Conservation (phyloP, 37 sponge, comb jelly and placozoan species). For the Petrosia ficiformis region DNA sequence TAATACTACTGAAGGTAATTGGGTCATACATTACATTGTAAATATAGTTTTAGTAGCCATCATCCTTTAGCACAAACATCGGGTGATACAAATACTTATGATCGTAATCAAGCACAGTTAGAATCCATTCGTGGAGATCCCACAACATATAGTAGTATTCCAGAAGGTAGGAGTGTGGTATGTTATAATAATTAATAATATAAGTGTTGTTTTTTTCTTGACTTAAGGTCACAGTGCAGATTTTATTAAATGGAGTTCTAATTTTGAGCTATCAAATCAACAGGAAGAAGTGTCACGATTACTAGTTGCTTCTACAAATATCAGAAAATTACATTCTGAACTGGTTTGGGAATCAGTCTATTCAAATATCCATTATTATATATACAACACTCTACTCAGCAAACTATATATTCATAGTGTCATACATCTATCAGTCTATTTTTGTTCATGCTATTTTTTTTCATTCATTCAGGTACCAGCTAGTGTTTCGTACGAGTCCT, state of each 20-base stretch:
- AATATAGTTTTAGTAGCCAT: too few species aligned
- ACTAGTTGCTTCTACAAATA: conserved; percentile 41
- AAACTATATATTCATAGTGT: too few species aligned
- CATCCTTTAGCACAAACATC: too few species aligned
- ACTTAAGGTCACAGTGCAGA: conserved; percentile 12
- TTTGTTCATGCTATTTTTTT: too few species aligned
- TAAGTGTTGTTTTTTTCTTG: neutral
- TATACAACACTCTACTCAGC: too few species aligned
- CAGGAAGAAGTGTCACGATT: conserved; percentile 59
- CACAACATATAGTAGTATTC: conserved; percentile 25
- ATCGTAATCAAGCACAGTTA: conserved; percentile 44
- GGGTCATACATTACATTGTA: too few species aligned
- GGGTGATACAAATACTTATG: too few species aligned
- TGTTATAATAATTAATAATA: neutral
- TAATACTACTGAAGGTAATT: too few species aligned
- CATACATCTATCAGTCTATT: too few species aligned
- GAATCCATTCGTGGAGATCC: conserved; percentile 26
- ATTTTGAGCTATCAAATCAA: conserved; percentile 45
- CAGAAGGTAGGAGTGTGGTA: conserved; percentile 4
- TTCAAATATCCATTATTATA: too few species aligned
- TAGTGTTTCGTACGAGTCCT: conserved; percentile 59
- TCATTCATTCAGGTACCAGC: conserved; percentile 58
- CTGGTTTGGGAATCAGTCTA: conserved; percentile 10
- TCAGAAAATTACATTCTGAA: conserved; percentile 50
- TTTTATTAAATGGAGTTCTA: conserved; percentile 38